Base-by-base conservation (phyloP, 2,888 invertebrate genomes). In the Tinea pellionella region DNA sequence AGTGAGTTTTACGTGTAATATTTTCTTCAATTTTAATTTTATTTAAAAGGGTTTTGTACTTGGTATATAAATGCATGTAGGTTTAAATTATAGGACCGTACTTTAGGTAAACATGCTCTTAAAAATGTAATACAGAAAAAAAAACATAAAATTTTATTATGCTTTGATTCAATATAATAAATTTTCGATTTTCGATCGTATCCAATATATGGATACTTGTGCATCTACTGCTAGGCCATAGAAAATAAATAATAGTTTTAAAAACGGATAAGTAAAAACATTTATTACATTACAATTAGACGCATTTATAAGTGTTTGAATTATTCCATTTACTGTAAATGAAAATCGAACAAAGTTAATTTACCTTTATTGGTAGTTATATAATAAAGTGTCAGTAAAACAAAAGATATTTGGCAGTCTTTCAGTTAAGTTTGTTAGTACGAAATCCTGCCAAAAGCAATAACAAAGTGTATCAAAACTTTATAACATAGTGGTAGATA, bases 351-450 rank as follows among this genome's bases (percentile, higher is more conserved):
- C 53, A 24, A 18, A 24, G 53, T 53, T 53, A 4, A 18, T 53
- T 53, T 18, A 53, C 53, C 53, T 53, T 24, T 53, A 53, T 18
- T 24, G 12, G 2, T 4, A 12, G 53, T 53, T 19, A 53, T 18
- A 53, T 53, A 24, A 12, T 53, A 53, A 18, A 53, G 7, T 24
- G 24, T 19, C 53, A 24, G 19, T 19, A 24, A 57, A 32, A 32
- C 30, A 57, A 57, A 57, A 57, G 57, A 57, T 57, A 57, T 57
- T 57, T 57, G 57, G 57, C 57, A 57, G 15, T 32, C 32, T 30
- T 30, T 57, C 57, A 57, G 57, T 15, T 12, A 57, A 57, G 32
- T 57, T 57, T 57, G 19, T 29, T 55, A 55, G 3, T 19, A 32
- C 15, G 4, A 19, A 57, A 57, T 19, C 29, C 57, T 57, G 57